phyloP scores from a whole-genome alignment of 1,140 invertebrate species.

The Hycleus cichorii region DNA sequence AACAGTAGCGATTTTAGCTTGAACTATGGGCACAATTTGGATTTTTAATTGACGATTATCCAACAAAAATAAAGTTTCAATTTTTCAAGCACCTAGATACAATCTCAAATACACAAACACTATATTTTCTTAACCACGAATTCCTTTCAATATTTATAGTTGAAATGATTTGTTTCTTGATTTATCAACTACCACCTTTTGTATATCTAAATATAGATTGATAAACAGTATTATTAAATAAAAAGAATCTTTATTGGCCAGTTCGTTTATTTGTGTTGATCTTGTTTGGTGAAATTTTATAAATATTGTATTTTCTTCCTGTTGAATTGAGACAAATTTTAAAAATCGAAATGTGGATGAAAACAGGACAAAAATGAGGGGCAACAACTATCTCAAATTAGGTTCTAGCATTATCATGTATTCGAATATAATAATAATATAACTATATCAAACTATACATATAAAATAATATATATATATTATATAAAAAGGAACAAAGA shows the following conservation, averaged over 20 bases:
- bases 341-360: background rate
- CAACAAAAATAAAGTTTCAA: conserved; percentile 6
- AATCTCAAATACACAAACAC: conserved; percentile 12
- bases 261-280: conserved; percentile 29
- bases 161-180: too few relatives aligned
- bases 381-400: conserved; percentile 5
- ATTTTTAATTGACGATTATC: conserved; percentile 22
- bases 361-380: background rate
- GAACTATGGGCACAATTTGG: conserved; percentile 43
- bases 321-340: background rate
- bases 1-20: conserved; percentile 37
- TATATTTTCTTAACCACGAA: conserved; percentile 2
- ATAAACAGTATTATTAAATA: conserved; percentile 40
- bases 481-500: too few relatives aligned
- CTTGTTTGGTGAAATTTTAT: background rate
- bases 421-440: conserved; percentile 35
- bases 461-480: conserved; percentile 19
- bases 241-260: conserved; percentile 25
- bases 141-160: background rate
- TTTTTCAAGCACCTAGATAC: background rate
- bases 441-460: conserved; percentile 38
- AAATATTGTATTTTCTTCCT: background rate
- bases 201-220: conserved; percentile 4
- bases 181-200: too few relatives aligned
- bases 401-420: conserved; percentile 31